Evolutionary conservation across 2,888 invertebrate species (phyloP).

Genomic region (Platerodrilus igneus): DNA sequence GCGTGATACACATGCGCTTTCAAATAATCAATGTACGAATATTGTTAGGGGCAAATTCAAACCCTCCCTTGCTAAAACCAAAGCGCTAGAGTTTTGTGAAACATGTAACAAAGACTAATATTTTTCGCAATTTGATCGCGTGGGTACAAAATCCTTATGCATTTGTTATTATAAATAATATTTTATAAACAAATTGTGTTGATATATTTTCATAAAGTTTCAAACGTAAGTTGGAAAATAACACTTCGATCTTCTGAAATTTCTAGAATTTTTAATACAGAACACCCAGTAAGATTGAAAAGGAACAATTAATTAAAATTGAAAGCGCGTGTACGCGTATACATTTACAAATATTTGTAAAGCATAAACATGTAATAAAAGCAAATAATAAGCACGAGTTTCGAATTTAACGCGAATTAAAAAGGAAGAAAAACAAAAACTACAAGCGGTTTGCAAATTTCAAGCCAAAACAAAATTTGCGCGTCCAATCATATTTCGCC

Average conservation of each 20-base stretch:
- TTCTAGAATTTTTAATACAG: too few species aligned
- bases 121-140: constrained; percentile 18
- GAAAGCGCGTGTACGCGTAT: too few species aligned
- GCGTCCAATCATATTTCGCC: constrained; percentile 37
- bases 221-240: too few species aligned
- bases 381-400: constrained; percentile 15
- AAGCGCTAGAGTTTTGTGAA: constrained; percentile 35
- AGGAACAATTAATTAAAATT: too few species aligned
- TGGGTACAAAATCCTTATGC: constrained; percentile 6
- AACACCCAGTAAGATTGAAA: too few species aligned
- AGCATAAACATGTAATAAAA: constrained; percentile 9
- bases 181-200: too few species aligned
- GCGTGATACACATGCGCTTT: constrained; percentile 22
- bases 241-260: too few species aligned
- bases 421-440: constrained; percentile 25
- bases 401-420: constrained; percentile 19
- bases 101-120: constrained; percentile 34
- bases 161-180: too few species aligned
- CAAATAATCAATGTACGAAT: constrained; percentile 26
- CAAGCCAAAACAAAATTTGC: constrained; percentile 38
- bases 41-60: constrained; percentile 33
- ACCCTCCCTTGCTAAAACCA: constrained; percentile 36
- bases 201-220: too few species aligned
- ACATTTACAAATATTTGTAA: too few species aligned
- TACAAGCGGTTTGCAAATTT: constrained; percentile 36